Conservation (phyloP, 2,113 vertebrate species). For the Eublepharis macularius region DNA sequence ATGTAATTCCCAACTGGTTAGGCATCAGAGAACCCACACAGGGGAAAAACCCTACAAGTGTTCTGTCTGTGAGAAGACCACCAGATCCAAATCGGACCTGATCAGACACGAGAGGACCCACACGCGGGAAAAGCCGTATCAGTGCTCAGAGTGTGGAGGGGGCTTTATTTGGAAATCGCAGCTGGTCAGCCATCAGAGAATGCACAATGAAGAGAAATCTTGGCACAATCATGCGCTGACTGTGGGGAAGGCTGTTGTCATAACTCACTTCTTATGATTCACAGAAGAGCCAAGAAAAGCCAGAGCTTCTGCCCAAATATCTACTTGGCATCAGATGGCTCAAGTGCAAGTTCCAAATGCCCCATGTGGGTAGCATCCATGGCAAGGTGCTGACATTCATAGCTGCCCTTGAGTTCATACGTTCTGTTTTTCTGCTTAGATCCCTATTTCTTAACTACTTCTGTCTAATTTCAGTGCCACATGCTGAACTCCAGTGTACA, state of each 20-base stretch:
- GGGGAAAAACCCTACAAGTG: conserved; percentile 41
- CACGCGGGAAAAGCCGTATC: conserved; percentile 46
- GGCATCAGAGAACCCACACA: conserved; percentile 37
- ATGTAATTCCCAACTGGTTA: not conserved
- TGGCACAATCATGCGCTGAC: not conserved
- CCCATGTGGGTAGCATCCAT: not conserved
- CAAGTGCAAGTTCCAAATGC: not conserved
- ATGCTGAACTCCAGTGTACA: not conserved
- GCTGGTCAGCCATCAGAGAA: conserved; percentile 50
- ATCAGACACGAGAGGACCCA: conserved; percentile 28
- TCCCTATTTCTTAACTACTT: not conserved
- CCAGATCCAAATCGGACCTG: conserved; percentile 46
- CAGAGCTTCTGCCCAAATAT: not conserved
- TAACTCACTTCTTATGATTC: not conserved
- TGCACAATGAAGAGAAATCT: conserved; percentile 51
- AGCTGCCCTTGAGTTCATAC: not conserved
- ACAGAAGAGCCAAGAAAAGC: not conserved
- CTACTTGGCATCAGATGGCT: not conserved
- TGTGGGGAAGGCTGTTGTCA: not conserved
- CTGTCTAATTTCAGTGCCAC: not conserved
- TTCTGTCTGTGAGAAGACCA: conserved; percentile 47
- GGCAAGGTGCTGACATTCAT: not conserved
- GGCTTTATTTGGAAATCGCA: conserved; percentile 51
- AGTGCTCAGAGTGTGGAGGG: conserved; percentile 43
- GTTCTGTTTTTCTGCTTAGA: not conserved